These are phyloP conservation scores for Heteromyza rotundicornis DNA, from an alignment of 2,888 invertebrate genomes.

Conservation along the genomic window DNA sequence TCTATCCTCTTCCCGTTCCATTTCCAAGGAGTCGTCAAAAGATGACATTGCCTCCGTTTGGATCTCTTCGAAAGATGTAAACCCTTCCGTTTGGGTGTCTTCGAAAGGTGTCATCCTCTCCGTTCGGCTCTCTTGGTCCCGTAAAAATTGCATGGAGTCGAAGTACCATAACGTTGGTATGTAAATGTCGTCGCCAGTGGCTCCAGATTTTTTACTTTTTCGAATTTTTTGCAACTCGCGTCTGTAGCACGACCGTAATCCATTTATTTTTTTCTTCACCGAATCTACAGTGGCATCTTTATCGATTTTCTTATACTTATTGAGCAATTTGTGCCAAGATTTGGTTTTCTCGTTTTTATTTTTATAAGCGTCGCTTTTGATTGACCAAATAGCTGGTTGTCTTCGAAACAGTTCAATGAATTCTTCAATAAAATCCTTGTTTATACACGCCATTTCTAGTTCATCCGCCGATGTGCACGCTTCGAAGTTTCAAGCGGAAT, in stretches of 20 bases:
- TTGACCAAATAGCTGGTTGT: not conserved
- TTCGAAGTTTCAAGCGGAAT: not conserved
- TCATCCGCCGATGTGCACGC: not conserved
- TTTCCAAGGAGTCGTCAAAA: slow-evolving; percentile 1
- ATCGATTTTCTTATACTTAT: not conserved
- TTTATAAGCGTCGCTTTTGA: not conserved
- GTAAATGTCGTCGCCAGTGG: not conserved
- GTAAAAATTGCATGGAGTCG: not conserved
- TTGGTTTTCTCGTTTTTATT: not conserved
- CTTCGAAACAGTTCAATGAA: not conserved
- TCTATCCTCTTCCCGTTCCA: too few species aligned
- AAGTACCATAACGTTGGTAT: slow-evolving; percentile 2
- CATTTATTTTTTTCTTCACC: slow-evolving; percentile 4
- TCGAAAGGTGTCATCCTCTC: not conserved
- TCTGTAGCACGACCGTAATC: not conserved
- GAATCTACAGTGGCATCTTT: not conserved
- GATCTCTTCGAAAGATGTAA: too few species aligned
- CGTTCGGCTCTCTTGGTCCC: not conserved
- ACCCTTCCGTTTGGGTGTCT: too few species aligned
- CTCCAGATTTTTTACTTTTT: not conserved
- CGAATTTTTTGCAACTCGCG: slow-evolving; percentile 1
- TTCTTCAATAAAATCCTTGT: not conserved
- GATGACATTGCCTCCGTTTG: too few species aligned
- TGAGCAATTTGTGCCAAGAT: not conserved
- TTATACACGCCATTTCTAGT: not conserved